Conservation (phyloP, 2,888 invertebrate genomes). For the Hemistola chrysoprasaria region DNA sequence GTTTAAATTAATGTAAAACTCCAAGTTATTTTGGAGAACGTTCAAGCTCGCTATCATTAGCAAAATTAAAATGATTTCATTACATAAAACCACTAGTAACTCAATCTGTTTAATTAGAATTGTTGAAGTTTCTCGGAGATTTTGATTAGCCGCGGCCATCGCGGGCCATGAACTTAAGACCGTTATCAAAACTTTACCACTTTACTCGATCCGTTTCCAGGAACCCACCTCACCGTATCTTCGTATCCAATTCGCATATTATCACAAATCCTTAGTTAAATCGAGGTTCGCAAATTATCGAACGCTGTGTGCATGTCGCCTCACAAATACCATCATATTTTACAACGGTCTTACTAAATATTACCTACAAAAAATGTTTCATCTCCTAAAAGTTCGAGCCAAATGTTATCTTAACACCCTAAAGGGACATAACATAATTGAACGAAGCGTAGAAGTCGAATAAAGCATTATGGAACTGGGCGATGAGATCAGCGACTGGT, state of each 20-base stretch:
- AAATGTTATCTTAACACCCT: slow-evolving; percentile 29
- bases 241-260: slow-evolving; percentile 60
- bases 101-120: slow-evolving; percentile 58
- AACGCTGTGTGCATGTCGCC: slow-evolving; percentile 52
- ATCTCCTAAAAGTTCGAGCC: slow-evolving; percentile 10
- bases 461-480: slow-evolving; percentile 24
- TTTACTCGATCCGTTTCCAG: slow-evolving; percentile 47
- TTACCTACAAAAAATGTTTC: slow-evolving; percentile 28
- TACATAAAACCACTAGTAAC: slow-evolving; percentile 29
- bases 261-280: slow-evolving; percentile 62
- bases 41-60: neutral
- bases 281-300: slow-evolving; percentile 51
- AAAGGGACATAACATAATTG: slow-evolving; percentile 23
- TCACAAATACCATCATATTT: slow-evolving; percentile 56
- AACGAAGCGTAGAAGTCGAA: neutral
- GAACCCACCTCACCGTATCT: slow-evolving; percentile 49
- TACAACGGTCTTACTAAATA: slow-evolving; percentile 31
- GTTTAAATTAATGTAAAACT: neutral
- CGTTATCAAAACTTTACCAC: slow-evolving; percentile 64
- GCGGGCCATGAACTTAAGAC: slow-evolving; percentile 39
- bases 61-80: slow-evolving; percentile 8
- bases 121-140: slow-evolving; percentile 53
- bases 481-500: slow-evolving; percentile 46
- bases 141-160: slow-evolving; percentile 46
- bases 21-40: neutral